phyloP scores from a whole-genome alignment of 2,888 invertebrate genomes.

The Idaea aversata region DNA sequence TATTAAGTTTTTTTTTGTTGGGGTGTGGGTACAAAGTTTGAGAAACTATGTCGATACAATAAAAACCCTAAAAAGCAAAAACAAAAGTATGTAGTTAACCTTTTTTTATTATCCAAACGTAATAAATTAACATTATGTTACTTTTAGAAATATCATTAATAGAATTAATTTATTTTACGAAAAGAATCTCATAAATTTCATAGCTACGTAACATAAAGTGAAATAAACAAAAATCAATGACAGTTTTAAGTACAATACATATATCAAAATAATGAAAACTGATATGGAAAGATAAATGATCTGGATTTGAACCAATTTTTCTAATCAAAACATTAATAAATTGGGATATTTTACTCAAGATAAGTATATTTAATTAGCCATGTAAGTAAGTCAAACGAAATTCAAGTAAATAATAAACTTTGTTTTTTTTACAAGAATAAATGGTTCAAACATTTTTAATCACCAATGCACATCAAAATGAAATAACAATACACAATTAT shows the following conservation, averaged over 20 bases:
- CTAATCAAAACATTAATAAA: neutral
- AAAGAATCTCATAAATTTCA: constrained; percentile 10
- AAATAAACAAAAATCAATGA: neutral
- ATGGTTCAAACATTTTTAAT: neutral
- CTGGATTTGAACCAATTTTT: neutral
- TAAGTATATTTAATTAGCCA: neutral
- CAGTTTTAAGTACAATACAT: neutral
- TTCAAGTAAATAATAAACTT: neutral
- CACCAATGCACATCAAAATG: neutral
- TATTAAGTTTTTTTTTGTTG: neutral
- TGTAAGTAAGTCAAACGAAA: neutral
- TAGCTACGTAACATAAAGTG: constrained; percentile 8
- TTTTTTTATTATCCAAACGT: constrained; percentile 41
- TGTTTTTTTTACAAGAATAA: neutral
- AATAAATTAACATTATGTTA: constrained; percentile 54
- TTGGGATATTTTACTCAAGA: neutral
- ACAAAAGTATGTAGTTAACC: constrained; percentile 24
- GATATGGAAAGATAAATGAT: neutral
- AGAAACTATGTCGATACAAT: neutral
- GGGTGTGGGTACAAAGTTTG: neutral
- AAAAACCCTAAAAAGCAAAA: neutral
- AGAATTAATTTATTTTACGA: constrained; percentile 35
- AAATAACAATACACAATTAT: neutral
- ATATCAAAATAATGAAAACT: neutral
- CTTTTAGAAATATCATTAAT: constrained; percentile 49